Percentiles rank a stretch among this genome's conserved stretches.
Evolutionary conservation across 2,888 invertebrate genomes (phyloP).

Genomic region (Spatulosminthurus flaviceps): DNA sequence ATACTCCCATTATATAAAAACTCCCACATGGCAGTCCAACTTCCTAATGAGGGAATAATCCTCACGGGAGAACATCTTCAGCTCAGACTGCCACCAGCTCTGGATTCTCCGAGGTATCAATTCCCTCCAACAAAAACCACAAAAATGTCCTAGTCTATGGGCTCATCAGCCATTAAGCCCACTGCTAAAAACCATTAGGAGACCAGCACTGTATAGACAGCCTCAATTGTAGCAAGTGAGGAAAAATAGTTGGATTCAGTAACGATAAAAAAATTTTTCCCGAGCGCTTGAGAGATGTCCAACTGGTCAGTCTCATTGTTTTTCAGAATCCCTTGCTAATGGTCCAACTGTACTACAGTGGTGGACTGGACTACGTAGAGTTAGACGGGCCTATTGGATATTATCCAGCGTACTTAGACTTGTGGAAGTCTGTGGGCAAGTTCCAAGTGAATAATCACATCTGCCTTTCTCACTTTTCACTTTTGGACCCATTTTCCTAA

Average conservation of each 20-base stretch:
- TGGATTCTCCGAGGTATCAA: no score
- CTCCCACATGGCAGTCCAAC: no score
- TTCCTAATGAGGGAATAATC: no score
- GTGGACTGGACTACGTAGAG: neutral
- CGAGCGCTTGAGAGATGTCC: neutral
- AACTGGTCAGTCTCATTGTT: slow-evolving; percentile 33
- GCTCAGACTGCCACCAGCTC: no score
- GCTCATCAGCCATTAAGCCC: no score
- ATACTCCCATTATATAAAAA: no score
- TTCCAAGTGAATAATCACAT: slow-evolving; percentile 31
- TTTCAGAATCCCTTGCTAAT: slow-evolving; percentile 11
- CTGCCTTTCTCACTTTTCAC: slow-evolving; percentile 32
- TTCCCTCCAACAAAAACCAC: no score
- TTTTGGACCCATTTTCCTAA: neutral
- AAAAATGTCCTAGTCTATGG: no score
- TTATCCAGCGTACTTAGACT: neutral
- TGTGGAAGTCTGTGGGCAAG: neutral
- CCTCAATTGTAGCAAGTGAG: no score
- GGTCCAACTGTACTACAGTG: neutral
- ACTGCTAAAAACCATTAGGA: no score
- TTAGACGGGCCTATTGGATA: neutral
- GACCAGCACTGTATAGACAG: no score
- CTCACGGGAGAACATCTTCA: no score
- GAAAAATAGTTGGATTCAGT: neutral
- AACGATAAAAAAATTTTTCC: neutral